A percentile compares a stretch with the other conserved stretches of the same genome.
phyloP scores from a whole-genome alignment of 92 coral and sea anemone species.

The Epizoanthus rinbou region DNA sequence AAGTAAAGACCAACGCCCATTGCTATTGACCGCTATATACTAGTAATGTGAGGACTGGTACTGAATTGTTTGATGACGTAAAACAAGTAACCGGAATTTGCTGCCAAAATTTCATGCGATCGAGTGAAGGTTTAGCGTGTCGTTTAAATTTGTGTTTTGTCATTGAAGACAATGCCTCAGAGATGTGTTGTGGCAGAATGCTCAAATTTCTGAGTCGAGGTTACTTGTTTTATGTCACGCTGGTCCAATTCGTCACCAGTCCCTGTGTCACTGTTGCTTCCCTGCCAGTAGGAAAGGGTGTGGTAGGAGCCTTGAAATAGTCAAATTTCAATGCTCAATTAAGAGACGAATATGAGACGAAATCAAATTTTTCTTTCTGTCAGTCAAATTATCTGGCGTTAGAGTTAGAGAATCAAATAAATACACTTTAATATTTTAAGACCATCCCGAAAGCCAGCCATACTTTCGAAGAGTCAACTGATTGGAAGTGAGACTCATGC shows the following conservation, averaged over 20 bases:
- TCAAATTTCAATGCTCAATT: conserved; percentile 28
- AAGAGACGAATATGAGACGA: conserved; percentile 31
- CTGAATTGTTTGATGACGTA: conserved; percentile 9
- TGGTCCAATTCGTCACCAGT: conserved; percentile 26
- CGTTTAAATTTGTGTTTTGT: background rate
- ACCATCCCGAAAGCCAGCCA: too few species aligned
- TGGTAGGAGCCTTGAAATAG: conserved; percentile 22
- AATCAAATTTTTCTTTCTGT: conserved; percentile 26
- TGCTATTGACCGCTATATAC: conserved; percentile 20
- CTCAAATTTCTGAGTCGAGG: background rate
- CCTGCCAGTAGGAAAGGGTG: conserved; percentile 19
- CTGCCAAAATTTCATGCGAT: background rate
- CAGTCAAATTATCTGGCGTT: conserved; percentile 18
- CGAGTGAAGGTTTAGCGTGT: background rate
- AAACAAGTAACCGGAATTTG: conserved; percentile 19
- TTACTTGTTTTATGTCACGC: conserved; percentile 25
- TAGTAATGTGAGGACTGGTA: conserved; percentile 25
- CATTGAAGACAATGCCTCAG: too few species aligned
- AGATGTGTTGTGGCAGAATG: too few species aligned
- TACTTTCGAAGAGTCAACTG: too few species aligned
- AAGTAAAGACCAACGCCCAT: conserved; percentile 6
- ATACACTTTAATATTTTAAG: too few species aligned
- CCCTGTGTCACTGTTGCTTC: conserved; percentile 34
- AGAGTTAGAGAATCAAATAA: background rate
- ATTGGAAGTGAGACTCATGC: too few species aligned